Evolutionary conservation across 2,113 vertebrate genomes (phyloP).

Genomic region (Equus quagga): DNA sequence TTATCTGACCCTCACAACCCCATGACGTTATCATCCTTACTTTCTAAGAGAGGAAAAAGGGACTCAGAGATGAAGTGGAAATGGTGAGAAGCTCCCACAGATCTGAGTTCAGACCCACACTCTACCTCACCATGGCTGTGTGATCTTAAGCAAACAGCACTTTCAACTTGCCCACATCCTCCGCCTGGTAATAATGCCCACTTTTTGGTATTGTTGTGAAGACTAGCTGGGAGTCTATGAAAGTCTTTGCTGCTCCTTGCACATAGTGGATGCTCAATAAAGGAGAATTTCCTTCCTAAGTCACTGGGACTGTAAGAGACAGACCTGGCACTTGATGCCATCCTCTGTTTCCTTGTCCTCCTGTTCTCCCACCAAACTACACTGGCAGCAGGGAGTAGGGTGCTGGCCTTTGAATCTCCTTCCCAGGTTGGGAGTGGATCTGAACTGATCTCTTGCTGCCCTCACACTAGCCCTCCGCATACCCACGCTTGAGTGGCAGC

Average conservation of each 20-base stretch:
- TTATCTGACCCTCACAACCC: background rate
- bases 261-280: background rate
- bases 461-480: background rate
- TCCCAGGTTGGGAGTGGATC: background rate
- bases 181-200: too few relatives aligned
- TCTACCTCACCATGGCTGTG: background rate
- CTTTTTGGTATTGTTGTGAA: background rate
- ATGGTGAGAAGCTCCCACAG: background rate
- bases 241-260: background rate
- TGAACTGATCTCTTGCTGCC: accelerated
- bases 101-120: background rate
- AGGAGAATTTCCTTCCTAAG: background rate
- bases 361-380: background rate
- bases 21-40: background rate
- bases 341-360: background rate
- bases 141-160: background rate
- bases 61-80: background rate
- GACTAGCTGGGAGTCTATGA: background rate
- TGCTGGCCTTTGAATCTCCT: background rate
- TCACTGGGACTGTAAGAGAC: background rate
- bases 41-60: background rate
- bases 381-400: background rate
- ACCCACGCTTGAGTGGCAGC: background rate
- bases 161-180: background rate
- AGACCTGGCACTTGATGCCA: background rate